phyloP scores from a whole-genome alignment of 2,888 invertebrate species.

The Idaea aversata region DNA sequence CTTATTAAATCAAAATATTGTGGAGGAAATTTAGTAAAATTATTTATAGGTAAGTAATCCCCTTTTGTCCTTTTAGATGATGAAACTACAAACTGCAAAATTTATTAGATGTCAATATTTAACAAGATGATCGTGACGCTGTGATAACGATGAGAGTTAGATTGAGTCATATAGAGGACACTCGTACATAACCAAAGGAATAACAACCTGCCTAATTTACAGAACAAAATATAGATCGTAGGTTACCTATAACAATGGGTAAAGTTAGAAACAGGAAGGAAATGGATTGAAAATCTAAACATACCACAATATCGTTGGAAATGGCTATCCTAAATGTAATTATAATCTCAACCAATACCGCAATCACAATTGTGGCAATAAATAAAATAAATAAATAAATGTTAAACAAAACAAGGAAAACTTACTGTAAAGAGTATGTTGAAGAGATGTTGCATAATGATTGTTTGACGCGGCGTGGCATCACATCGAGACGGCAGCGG shows the following conservation, averaged over 20 bases:
- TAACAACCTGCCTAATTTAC: conserved; percentile 50
- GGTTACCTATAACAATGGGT: conserved; percentile 24
- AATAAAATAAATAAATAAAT: conserved; percentile 19
- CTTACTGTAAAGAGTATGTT: conserved; percentile 54
- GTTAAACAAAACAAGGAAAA: conserved; percentile 32
- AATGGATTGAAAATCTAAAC: not conserved
- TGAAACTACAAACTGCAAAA: conserved; percentile 21
- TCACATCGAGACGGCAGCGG: conserved; percentile 30
- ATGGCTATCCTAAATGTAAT: not conserved
- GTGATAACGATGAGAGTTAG: conserved; percentile 39
- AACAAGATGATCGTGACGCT: conserved; percentile 32
- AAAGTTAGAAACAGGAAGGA: conserved; percentile 13
- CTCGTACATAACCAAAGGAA: conserved; percentile 38
- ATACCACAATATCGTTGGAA: not conserved
- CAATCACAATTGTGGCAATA: not conserved
- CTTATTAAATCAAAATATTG: not conserved
- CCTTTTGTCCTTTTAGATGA: not conserved
- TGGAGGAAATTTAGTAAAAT: not conserved
- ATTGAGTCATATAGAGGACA: conserved; percentile 54
- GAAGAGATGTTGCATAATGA: conserved; percentile 64
- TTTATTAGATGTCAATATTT: conserved; percentile 29
- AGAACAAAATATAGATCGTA: conserved; percentile 46
- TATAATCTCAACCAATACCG: not conserved
- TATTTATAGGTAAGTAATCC: not conserved
- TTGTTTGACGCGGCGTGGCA: conserved; percentile 36